Base-by-base conservation (phyloP, 2,888 invertebrate species). In the Metopia argyrocephala region DNA sequence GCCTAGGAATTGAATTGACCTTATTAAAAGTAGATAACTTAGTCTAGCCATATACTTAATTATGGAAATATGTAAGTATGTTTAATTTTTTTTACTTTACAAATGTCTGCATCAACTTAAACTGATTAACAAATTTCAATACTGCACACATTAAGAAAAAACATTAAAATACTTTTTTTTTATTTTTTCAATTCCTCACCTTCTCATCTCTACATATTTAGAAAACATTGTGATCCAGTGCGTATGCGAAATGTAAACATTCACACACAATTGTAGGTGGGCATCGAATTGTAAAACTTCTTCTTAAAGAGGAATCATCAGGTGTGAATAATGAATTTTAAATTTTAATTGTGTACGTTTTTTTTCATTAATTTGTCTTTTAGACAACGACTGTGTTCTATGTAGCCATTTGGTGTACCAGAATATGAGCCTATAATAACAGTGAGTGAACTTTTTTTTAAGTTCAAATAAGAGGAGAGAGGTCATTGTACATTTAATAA, bases 401-500 rank as follows among this genome's bases (percentile, higher is more conserved):
- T 31, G n/a, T n/a, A n/a, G n/a, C n/a, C n/a, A n/a, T n/a, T n/a
- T 31, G 12, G 1, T 31, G 12, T 31, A 12, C 31, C n/a, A n/a
- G n/a, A n/a, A n/a, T n/a, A 15, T 38, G 9, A 12, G 38, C 15
- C 38, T 38, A 38, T 38, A 38, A 38, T 50, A 57, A 50, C 56
- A 61, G 61, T 57, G 31, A 52, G 59, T 38, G 28, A 52, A 59
- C 28, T 23, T 18, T 45, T 31, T 31, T 38, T 12, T 38, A n/a
- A n/a, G n/a, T 38, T 15, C 12, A 38, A 38, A 38, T 38, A 12
- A 38, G 12, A 38, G 45, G 65, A 20, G 25, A 78, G n/a, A 73
- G 71, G 71, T 78, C 71, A 78, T 66, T 78, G 73, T 71, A 78
- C 78, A 59, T 52, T 3, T 70, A 70, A 70, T 61, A 61, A 52